Evolutionary conservation across 2,888 invertebrate species (phyloP).

Genomic region (Luperina nickerlii): DNA sequence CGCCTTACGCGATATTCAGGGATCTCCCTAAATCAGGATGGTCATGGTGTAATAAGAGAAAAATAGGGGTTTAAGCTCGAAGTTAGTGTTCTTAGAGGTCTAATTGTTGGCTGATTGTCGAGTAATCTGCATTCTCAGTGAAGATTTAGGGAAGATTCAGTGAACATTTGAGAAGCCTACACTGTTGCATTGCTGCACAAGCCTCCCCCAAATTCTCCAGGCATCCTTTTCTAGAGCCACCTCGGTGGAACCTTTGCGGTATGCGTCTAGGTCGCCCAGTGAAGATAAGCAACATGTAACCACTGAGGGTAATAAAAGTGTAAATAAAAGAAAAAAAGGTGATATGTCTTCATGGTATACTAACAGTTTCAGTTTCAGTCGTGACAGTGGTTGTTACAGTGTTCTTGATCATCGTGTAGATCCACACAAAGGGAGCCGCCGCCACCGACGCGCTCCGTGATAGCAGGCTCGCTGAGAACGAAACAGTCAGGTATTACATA

Average conservation of each 20-base stretch:
- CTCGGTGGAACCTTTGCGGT: not conserved
- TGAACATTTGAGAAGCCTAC: not conserved
- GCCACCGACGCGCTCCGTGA: slow-evolving; percentile 74
- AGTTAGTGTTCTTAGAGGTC: no score
- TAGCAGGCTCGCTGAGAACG: slow-evolving; percentile 75
- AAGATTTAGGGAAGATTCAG: no score
- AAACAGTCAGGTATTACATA: not conserved
- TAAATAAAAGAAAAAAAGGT: not conserved
- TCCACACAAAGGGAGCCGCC: slow-evolving; percentile 83
- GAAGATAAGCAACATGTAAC: not conserved
- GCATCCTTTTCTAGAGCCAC: not conserved
- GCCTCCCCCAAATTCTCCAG: not conserved
- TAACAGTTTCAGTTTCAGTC: slow-evolving; percentile 86
- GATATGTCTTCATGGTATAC: slow-evolving; percentile 49
- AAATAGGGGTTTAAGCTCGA: no score
- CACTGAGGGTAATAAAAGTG: not conserved
- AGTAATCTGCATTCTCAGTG: no score
- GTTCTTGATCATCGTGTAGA: slow-evolving; percentile 79
- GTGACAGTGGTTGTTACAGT: slow-evolving; percentile 84
- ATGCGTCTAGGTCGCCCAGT: not conserved
- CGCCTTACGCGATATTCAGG: no score
- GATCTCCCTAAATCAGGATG: no score
- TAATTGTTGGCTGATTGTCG: no score
- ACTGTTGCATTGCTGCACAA: not conserved
- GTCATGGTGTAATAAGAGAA: no score